phyloP scores from a whole-genome alignment of 2,797 vertebrate genomes.

The Clamator glandarius region DNA sequence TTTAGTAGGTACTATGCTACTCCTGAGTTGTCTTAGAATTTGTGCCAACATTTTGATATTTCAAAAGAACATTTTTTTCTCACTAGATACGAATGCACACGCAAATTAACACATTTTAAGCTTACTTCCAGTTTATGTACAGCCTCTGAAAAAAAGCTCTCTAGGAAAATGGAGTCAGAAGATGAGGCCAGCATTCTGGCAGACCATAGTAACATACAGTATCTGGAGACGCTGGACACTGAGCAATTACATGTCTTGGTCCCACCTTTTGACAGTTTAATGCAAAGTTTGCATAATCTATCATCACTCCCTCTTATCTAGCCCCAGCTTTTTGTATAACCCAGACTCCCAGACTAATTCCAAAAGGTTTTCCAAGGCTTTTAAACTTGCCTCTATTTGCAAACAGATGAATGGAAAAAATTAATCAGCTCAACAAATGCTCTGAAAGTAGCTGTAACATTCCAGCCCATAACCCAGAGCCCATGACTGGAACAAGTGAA shows the following conservation, averaged over 20 bases:
- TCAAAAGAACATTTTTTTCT: neutral
- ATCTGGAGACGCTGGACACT: neutral
- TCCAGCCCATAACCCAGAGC: neutral
- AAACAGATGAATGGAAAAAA: conserved; percentile 62
- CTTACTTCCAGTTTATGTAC: neutral
- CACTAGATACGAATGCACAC: neutral
- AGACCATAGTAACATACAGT: neutral
- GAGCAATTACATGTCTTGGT: neutral
- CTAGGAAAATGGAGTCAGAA: neutral
- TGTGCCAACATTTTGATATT: neutral
- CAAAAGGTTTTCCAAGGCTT: conserved; percentile 7
- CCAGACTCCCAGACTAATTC: neutral
- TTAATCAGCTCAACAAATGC: neutral
- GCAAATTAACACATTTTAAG: neutral
- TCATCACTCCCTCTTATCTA: neutral
- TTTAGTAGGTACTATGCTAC: neutral
- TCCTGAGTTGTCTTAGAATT: neutral
- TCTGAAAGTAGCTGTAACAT: neutral
- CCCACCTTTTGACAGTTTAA: neutral
- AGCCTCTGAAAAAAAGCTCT: neutral
- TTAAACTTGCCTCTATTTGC: conserved; percentile 32
- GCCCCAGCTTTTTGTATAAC: neutral
- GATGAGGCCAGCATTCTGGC: neutral
- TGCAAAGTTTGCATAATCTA: neutral
- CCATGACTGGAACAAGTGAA: neutral